Conservation (phyloP, 2,888 invertebrate genomes). For the Drosophila longiperda region DNA sequence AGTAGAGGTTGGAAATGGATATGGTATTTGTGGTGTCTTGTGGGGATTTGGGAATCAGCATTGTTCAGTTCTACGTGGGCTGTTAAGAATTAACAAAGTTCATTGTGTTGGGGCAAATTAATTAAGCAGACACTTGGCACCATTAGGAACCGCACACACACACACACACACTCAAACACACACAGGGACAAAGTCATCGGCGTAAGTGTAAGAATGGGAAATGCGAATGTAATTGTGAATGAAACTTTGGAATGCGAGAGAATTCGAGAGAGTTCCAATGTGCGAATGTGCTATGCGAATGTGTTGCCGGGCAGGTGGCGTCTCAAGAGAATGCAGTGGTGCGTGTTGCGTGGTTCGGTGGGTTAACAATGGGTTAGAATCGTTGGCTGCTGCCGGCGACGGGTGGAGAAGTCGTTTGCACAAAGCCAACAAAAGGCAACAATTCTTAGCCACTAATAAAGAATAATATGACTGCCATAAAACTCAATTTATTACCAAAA, state of each 20-base stretch:
- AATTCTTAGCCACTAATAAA: conserved; percentile 80
- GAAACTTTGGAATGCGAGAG: conserved; percentile 13
- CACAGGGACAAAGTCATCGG: neutral
- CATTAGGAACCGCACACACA: conserved; percentile 17
- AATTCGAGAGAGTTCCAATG: conserved; percentile 28
- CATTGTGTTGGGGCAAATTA: conserved; percentile 60
- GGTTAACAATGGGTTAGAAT: conserved; percentile 3
- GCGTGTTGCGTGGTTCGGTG: neutral
- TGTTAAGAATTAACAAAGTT: conserved; percentile 54
- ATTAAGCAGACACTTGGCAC: conserved; percentile 61
- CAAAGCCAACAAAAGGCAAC: conserved; percentile 80
- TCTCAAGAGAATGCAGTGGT: neutral
- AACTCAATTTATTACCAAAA: conserved; percentile 80
- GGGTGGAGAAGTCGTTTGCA: conserved; percentile 68
- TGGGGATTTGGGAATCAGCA: conserved; percentile 1
- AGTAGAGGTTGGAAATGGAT: neutral
- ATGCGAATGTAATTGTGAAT: conserved; percentile 40
- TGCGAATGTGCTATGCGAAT: conserved; percentile 14
- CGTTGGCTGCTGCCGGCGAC: conserved; percentile 2
- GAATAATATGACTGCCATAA: conserved; percentile 80
- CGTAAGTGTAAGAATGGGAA: conserved; percentile 23
- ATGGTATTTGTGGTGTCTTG: neutral
- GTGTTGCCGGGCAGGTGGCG: conserved; percentile 41
- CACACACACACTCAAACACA: conserved; percentile 1
- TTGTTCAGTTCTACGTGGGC: conserved; percentile 27